Base-by-base conservation (phyloP, 2,888 invertebrate genomes). In the Camptogramma bilineatum region DNA sequence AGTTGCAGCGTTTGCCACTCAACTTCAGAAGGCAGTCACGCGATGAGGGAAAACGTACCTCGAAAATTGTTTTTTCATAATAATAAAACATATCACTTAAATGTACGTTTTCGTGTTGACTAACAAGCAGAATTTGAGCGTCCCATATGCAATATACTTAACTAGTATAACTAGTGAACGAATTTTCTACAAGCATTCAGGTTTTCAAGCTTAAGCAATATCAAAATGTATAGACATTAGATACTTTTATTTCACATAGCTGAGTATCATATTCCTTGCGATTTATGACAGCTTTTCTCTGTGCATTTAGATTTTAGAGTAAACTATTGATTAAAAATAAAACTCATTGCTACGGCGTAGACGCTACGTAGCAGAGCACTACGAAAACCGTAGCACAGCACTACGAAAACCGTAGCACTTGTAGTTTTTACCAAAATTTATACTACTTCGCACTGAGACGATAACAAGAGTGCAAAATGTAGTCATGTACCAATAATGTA, bases 301-400 rank as follows among this genome's bases (percentile, higher is more conserved):
- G n/a, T n/a, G n/a, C n/a, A n/a, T 24, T 24, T 24, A 24, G 2
- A 24, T n/a, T n/a, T n/a, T n/a, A n/a, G n/a, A n/a, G n/a, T n/a
- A n/a, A 28, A 28, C 28, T 28, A n/a, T n/a, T 28, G 1, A 28
- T 13, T 13, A 8, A 34, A 34, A 34, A 34, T 13, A 3, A 10
- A 10, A 10, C 10, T 39, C 9, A 39, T 24, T 21, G n/a, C 55
- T 55, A 55, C 55, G 46, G 28, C 55, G 55, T 46, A 55, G 46
- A 4, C 10, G 5, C n/a, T 31, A 8, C 21, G 48, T 34, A 56
- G 21, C 34, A 34, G 34, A 48, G 34, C 39, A 48, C 28, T 28
- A 28, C 28, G 7, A 8, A 7, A 7, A 7, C 7, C 28, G 28
- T 28, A 28, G 28, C 28, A 28, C 0, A 7, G 5, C 7, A 8